Percentiles rank a stretch among this genome's conserved stretches.
Evolutionary conservation across 2,888 invertebrate species (phyloP).

Genomic region (Venusia cambrica): DNA sequence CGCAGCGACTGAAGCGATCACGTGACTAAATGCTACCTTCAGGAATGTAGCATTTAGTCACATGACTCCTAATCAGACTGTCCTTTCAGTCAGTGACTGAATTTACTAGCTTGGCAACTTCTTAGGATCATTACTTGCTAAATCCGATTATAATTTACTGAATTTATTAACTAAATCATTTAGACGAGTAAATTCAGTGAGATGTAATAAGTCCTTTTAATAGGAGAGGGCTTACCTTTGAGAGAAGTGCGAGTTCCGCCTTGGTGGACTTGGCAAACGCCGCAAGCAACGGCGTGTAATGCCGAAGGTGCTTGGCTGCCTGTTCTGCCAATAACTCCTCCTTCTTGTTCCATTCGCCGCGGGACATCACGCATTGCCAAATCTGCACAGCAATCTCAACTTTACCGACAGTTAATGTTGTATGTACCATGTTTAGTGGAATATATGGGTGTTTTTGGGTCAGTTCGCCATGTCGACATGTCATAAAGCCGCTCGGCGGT

Average conservation of each 20-base stretch:
- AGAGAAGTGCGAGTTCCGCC: conserved; percentile 92
- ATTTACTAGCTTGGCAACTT: too few species aligned
- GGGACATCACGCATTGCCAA: conserved; percentile 97
- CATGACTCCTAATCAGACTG: too few species aligned
- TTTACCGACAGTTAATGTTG: too few species aligned
- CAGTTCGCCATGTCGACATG: conserved; percentile 73
- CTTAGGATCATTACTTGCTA: too few species aligned
- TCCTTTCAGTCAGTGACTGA: too few species aligned
- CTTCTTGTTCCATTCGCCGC: conserved; percentile 99
- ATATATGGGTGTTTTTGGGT: conserved; percentile 29
- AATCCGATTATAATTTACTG: too few species aligned
- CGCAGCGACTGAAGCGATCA: too few species aligned
- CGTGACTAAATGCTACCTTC: too few species aligned
- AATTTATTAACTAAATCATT: too few species aligned
- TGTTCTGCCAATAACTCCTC: conserved; percentile 98
- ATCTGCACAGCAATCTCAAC: conserved; percentile 82
- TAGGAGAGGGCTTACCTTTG: conserved; percentile 83
- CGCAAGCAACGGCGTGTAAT: conserved; percentile 91
- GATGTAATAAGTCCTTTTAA: neutral
- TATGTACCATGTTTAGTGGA: too few species aligned
- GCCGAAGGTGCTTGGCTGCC: conserved; percentile 93
- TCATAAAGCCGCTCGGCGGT: conserved; percentile 31
- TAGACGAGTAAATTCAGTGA: too few species aligned
- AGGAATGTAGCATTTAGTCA: too few species aligned
- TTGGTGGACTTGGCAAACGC: conserved; percentile 93